Conservation (phyloP, 64 coral and sea anemone genomes). For the Anthopleura sola region DNA sequence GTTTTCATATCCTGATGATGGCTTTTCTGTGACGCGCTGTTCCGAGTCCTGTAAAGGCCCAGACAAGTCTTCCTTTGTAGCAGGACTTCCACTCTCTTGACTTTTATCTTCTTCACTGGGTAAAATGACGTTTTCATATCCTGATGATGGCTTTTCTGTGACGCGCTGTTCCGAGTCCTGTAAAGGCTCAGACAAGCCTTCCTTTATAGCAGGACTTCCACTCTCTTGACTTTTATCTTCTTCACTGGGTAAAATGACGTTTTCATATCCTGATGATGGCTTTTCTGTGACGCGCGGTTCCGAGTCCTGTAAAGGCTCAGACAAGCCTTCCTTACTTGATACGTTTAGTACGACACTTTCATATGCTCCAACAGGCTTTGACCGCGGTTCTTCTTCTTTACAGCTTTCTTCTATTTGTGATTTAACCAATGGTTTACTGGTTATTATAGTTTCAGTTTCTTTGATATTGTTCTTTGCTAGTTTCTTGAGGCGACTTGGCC, state of each 20-base stretch:
- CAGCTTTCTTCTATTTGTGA: background rate
- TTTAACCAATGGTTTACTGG: background rate
- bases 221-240: background rate
- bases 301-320: background rate
- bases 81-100: background rate
- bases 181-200: too few species aligned
- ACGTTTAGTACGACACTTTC: background rate
- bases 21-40: too few species aligned
- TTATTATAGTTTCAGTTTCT: background rate
- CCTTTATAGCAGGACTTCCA: background rate
- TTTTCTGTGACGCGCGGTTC: background rate
- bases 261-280: background rate
- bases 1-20: background rate
- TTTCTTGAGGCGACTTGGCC: slow-evolving; percentile 8
- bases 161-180: too few species aligned
- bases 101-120: background rate
- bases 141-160: background rate
- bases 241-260: too few species aligned
- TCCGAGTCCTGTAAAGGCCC: too few species aligned
- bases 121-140: slow-evolving; percentile 8
- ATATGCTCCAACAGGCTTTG: background rate
- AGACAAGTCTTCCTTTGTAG: too few species aligned
- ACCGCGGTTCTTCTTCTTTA: background rate
- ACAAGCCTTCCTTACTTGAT: background rate
- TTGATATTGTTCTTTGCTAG: background rate